Evolutionary conservation across 2,888 invertebrate genomes (phyloP).

Genomic region (Pegoplata infirma): DNA sequence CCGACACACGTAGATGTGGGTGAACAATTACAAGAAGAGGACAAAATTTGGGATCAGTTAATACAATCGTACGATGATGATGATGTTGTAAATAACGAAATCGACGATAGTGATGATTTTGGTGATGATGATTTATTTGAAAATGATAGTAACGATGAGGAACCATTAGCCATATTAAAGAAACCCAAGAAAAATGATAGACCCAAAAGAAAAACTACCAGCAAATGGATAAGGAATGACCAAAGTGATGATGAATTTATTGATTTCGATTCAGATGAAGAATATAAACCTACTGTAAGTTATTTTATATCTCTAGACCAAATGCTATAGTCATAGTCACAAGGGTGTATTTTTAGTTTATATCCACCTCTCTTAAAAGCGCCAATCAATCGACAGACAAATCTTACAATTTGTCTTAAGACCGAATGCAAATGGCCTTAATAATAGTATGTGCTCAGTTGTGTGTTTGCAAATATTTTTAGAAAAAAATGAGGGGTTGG

Average conservation of each 20-base stretch:
- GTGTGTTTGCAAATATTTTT: too few species aligned
- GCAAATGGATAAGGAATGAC: too few species aligned
- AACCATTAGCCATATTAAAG: constrained; percentile 63
- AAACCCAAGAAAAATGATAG: constrained; percentile 47
- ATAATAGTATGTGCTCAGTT: too few species aligned
- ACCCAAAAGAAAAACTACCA: not conserved
- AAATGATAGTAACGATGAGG: constrained; percentile 37
- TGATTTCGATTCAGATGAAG: constrained; percentile 49
- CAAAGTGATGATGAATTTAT: constrained; percentile 21
- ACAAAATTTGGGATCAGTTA: constrained; percentile 37
- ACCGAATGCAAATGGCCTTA: too few species aligned
- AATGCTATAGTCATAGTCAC: too few species aligned
- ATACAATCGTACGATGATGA: constrained; percentile 21
- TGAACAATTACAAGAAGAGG: constrained; percentile 9
- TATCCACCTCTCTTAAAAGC: too few species aligned
- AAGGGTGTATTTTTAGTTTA: too few species aligned
- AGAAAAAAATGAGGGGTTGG: too few species aligned
- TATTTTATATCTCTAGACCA: too few species aligned
- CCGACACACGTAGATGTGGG: not conserved
- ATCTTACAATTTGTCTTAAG: too few species aligned
- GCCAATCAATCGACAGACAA: too few species aligned
- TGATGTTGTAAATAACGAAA: constrained; percentile 1
- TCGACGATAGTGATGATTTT: constrained; percentile 8
- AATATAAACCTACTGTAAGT: constrained; percentile 41
- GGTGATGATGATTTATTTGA: constrained; percentile 31